Base-by-base conservation (phyloP, 2,113 vertebrate species). In the Hypanus sabinus region DNA sequence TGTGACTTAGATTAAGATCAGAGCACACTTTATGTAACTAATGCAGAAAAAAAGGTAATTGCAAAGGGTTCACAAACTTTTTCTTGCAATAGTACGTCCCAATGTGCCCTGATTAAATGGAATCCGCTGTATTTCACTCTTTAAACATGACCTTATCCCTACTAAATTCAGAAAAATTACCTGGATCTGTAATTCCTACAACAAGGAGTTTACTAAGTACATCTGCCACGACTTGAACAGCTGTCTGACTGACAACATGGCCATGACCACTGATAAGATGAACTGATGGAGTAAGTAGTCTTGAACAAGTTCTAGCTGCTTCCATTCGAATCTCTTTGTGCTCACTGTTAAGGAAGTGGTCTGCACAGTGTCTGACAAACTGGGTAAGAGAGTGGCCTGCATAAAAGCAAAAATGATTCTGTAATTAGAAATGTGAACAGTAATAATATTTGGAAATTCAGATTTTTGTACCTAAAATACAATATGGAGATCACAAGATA, bases 241-340 rank as follows among this genome's bases (percentile, higher is more conserved):
- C 98, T 0, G 99, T 99, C 96, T 99, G 99, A 96, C 99, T 99
- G 94, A 99, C 98, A 94, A 99, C 98, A 0, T 99, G 99, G 4
- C 98, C 97, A 0, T 98, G 98, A 62, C 98, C 98, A 0, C 98
- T 98, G 96, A 99, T 98, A 94, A 99, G 94, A 96, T 99, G 98
- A 94, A 99, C 98, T 95, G 99, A 99, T 71, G 99, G 99, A 0
- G 98, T 99, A 30, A 99, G 98, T 77, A 99, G 95, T 83, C 98
- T 98, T 0, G 99, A 99, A 95, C 99, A 99, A 14, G 99, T 99
- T 38, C 99, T 98, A 0, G 99, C 98, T 0, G 99, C 99, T 90
- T 99, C 99, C 98, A 99, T 99, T 7, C 99, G 97, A 94, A 99
- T 98, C 96, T 99, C 99, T 96, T 99, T 99, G 96, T 99, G 98